Base-by-base conservation (phyloP, 2,113 vertebrate species). In the Cichladusa arquata region DNA sequence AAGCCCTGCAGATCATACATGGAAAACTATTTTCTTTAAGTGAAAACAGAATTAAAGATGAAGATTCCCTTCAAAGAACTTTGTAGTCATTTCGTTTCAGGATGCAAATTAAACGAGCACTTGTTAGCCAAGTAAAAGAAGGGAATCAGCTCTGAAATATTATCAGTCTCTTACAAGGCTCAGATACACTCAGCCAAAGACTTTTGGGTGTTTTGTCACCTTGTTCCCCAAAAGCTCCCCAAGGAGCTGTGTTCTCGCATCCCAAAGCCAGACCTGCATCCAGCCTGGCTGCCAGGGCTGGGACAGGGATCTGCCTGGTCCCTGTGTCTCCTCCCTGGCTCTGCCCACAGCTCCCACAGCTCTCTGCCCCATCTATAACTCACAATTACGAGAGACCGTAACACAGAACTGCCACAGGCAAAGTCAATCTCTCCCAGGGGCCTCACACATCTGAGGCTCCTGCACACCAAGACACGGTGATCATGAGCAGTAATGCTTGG, bases 401-500 rank as follows among this genome's bases (percentile, higher is more conserved):
- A 80, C 12, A 45, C 67, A 65, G 15, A 92, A 89, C 87, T 92
- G 93, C 92, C 94, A 92, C 64, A 62, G 74, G 89, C 94, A 96
- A 92, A 94, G 93, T 91, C 92, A 86, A 87, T 86, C 62, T 67
- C 82, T 95, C 94, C 96, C 92, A 84, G 64, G 92, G 80, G 93
- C 77, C 86, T 84, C 90, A 88, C 90, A 81, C 88, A 89, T 80
- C 87, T 48, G 77, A 93, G 85, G 80, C 79, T 88, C 82, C 60
- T 74, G 80, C 86, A 56, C 90, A 83, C 95, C 87, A 84, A 90
- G 92, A 93, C 85, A 81, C 4, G 8, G 86, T 26, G 88, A 91
- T 96, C 88, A 22, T n/a, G 64, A 64, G 54, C 72, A 34, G 74
- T 81, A 94, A 86, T 19, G 57, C 61, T 78, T 36, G 17, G 83